phyloP scores from a whole-genome alignment of 2,797 vertebrate genomes.

The Lacerta bilineata region DNA sequence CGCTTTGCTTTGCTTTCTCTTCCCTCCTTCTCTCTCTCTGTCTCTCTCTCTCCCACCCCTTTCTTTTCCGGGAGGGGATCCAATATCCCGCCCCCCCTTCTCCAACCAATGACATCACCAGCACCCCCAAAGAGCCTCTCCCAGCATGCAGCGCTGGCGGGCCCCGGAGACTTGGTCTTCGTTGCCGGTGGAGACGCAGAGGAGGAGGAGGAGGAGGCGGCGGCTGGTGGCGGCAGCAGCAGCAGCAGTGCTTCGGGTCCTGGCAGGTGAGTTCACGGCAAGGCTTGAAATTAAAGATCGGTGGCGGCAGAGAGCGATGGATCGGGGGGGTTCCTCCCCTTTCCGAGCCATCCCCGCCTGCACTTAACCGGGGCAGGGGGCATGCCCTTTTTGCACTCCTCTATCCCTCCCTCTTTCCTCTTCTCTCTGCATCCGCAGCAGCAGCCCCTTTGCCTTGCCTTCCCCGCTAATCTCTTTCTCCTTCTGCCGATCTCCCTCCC shows the following conservation, averaged over 20 bases:
- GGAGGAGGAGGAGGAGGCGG: neutral
- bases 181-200: conserved; percentile 40
- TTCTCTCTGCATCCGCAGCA: neutral
- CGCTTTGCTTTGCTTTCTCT: neutral
- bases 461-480: neutral
- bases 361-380: neutral
- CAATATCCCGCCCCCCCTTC: conserved; percentile 8
- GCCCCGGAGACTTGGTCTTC: conserved; percentile 30
- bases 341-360: neutral
- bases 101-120: conserved; percentile 47
- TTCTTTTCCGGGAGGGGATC: conserved; percentile 43
- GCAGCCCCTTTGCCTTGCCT: neutral
- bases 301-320: neutral
- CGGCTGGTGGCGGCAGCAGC: neutral
- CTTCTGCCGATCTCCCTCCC: neutral
- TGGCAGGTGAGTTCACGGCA: conserved; percentile 34
- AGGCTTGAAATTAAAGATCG: neutral
- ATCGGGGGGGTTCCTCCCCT: no score
- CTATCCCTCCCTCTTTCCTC: neutral
- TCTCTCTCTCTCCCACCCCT: neutral
- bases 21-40: neutral
- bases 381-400: neutral
- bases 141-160: conserved; percentile 46
- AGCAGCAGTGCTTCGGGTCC: neutral
- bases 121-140: conserved; percentile 51